These are phyloP conservation scores for Crotalus helleri DNA, from an alignment of 2,113 vertebrate genomes.

Conservation along the genomic window DNA sequence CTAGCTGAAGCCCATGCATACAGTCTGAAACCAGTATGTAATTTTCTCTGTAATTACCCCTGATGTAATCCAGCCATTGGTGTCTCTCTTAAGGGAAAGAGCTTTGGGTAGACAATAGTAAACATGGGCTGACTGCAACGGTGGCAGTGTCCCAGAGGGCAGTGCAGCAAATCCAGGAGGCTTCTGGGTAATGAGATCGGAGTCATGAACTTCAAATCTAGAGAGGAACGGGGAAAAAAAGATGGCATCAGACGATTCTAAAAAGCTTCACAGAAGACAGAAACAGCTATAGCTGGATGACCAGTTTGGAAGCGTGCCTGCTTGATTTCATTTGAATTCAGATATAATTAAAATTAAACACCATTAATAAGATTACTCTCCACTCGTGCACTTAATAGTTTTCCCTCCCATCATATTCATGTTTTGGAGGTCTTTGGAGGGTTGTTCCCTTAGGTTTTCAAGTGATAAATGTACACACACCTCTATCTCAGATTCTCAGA, in stretches of 20 bases:
- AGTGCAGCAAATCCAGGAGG: constrained; percentile 85
- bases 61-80: constrained; percentile 90
- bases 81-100: constrained; percentile 90
- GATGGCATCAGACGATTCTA: background rate
- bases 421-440: too few species aligned
- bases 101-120: constrained; percentile 94
- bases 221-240: constrained; percentile 14
- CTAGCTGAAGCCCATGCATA: background rate
- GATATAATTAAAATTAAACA: too few species aligned
- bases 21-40: constrained; percentile 42
- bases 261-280: background rate
- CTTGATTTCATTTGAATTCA: too few species aligned
- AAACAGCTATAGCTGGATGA: too few species aligned
- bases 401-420: too few species aligned
- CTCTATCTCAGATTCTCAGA: too few species aligned
- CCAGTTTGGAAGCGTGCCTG: too few species aligned
- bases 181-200: constrained; percentile 85
- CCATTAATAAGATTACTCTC: too few species aligned
- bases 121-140: constrained; percentile 96
- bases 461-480: too few species aligned
- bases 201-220: constrained; percentile 80
- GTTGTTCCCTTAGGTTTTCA: too few species aligned
- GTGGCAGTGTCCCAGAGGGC: constrained; percentile 93
- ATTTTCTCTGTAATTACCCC: constrained; percentile 77
- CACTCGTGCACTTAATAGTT: too few species aligned